Base-by-base conservation (phyloP, 2,888 invertebrate genomes). In the Ectemnius lituratus region DNA sequence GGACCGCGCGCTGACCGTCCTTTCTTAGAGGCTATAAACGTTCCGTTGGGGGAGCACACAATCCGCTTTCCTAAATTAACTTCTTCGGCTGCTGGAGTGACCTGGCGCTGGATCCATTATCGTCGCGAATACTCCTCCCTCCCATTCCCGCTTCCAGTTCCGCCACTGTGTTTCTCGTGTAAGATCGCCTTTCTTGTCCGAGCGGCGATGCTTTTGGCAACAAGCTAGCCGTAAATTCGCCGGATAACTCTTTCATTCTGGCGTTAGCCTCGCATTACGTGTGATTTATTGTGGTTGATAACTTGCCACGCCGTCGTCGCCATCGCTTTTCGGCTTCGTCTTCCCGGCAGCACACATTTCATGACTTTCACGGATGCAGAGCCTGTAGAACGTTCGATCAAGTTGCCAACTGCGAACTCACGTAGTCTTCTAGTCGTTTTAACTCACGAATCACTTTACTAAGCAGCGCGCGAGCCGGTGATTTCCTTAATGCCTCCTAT, bases 21-120 rank as follows among this genome's bases (percentile, higher is more conserved):
- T 83, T 81, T 74, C 82, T 83, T 76, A 78, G 75, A 77, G 81
- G 85, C 84, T 84, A 84, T 84, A 82, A 84, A 83, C 75, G 81
- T 80, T 82, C 77, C 77, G 75, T 81, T 73, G 37, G 11, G 37
- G 11, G 37, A 78, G 62, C 62, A 61, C 56, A 67, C 69, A 83
- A 86, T 85, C 84, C 84, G 85, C 82, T 87, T 85, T 85, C 79
- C 81, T 75, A 84, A 86, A 87, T 86, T 85, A 87, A 85, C 84
- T 82, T 84, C 73, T 77, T 81, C 76, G 67, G 65, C 67, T 65
- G 59, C 67, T 63, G 37, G 62, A 23, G 63, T 71, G 28, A 70
- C 69, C 69, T 16, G 65, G 67, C 67, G 61, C 62, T 58, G 67
- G 67, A 67, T 75, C 82, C 76, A 86, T 86, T 86, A 86, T 84